Conservation (phyloP, 2,797 vertebrate genomes). For the Melanotaenia parkinsoni region DNA sequence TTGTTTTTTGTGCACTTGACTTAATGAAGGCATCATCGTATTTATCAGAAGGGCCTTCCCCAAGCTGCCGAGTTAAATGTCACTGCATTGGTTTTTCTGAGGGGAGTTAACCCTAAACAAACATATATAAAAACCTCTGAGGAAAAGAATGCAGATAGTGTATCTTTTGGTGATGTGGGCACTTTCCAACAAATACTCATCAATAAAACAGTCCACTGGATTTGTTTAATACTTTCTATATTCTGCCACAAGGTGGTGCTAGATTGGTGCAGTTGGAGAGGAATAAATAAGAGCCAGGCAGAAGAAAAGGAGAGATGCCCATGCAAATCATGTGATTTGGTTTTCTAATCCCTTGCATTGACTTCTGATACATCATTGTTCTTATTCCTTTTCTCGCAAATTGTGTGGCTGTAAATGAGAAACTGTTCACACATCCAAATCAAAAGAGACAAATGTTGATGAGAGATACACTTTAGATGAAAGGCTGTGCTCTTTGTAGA, state of each 20-base stretch:
- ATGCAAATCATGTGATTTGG: conserved; percentile 47
- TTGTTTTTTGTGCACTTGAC: background rate
- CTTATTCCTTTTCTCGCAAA: conserved; percentile 2
- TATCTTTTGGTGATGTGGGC: background rate
- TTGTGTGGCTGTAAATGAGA: background rate
- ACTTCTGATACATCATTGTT: background rate
- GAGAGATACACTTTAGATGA: no score
- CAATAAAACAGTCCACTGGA: no score
- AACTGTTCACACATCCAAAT: background rate
- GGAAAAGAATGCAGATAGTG: background rate
- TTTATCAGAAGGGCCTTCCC: background rate
- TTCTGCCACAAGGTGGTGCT: conserved; percentile 60
- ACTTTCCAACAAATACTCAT: background rate
- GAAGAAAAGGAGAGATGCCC: background rate
- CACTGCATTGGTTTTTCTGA: background rate
- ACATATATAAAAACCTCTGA: background rate
- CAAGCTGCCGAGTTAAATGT: background rate
- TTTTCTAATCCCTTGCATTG: conserved; percentile 36
- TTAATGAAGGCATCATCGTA: background rate
- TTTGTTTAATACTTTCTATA: conserved; percentile 2
- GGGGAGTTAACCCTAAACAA: background rate
- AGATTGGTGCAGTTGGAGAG: background rate
- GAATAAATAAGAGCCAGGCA: background rate
- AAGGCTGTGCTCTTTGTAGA: no score
- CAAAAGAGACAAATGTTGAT: background rate